Evolutionary conservation across 2,797 vertebrate genomes (phyloP).

Genomic region (Presbytis comata): DNA sequence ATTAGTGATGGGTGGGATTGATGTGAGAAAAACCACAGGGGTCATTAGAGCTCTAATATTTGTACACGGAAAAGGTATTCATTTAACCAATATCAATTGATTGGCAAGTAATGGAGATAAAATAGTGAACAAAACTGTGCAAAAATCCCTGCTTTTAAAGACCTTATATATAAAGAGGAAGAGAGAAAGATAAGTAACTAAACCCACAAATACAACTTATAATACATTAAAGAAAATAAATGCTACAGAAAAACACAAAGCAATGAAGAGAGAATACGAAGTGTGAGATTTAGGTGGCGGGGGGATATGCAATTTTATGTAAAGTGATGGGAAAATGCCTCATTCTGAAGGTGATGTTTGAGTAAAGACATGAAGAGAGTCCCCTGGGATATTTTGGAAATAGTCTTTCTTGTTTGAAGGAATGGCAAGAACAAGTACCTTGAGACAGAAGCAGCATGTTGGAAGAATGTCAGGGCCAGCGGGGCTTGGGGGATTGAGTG

Average conservation of each 20-base stretch:
- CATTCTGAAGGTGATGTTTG: neutral
- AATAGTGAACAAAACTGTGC: neutral
- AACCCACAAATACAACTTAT: neutral
- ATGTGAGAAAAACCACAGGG: neutral
- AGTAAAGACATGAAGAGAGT: neutral
- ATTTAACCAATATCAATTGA: conserved; percentile 5
- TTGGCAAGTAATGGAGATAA: neutral
- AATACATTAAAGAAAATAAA: neutral
- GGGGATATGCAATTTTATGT: neutral
- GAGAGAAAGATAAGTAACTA: neutral
- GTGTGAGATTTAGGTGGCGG: neutral
- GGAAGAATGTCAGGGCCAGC: neutral
- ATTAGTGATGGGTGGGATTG: neutral
- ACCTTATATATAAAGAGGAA: neutral
- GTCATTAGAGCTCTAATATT: neutral
- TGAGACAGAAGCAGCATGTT: neutral
- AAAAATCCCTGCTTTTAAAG: neutral
- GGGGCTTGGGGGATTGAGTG: neutral
- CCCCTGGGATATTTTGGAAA: neutral
- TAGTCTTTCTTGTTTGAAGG: neutral
- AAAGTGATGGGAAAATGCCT: neutral
- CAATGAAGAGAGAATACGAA: neutral
- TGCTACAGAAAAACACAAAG: neutral
- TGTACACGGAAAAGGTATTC: neutral
- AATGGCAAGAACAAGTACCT: neutral